Evolutionary conservation across 2,888 invertebrate species (phyloP), one percentile per base, ranked within the genome.

Genomic region (Cinara cedri): DNA sequence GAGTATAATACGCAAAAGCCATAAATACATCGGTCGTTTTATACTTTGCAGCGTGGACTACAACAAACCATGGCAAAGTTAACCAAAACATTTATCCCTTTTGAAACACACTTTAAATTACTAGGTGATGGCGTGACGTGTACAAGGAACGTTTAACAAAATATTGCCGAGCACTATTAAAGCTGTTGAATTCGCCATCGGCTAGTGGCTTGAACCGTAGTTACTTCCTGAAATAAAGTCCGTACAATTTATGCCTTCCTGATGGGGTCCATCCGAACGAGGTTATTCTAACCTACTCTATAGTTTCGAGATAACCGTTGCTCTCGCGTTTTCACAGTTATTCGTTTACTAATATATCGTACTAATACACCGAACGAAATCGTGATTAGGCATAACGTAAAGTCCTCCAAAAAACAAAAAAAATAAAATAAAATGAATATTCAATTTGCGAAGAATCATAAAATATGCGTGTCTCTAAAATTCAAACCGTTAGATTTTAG

Each of bases 71-170:
- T 34, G 34, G 34, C 34, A 6, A 34, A 34, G 6, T 34, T 46
- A 46, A 13, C 6, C 34, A 34, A 11, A 19, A 62, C n/a, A 4
- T 24, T 16, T 44, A n/a, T 71, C 44, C 21, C 10, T 19, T 34
- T 21, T 54, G 42, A 21, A 70, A 55, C 42, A 42, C 70, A 70
- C 42, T 54, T 3, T 14, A 55, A 71, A 71, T 71, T 44, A 57
- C 55, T 21, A 51, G 42, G 8, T 34, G 19, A 14, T 34, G 51
- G 24, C 24, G 19, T 60, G 14, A 26, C 72, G 62, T 72, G 72
- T 62, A 26, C 14, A 21, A 62, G 49, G 62, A 46, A 34, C 34
- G 49, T 72, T 72, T 62, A 72, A 62, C 49, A 49, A 34, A 46
- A 72, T 44, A n/a, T 34, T n/a, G 24, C 11, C 19, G 21, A 54